Base-by-base conservation (phyloP, 2,888 invertebrate species). In the Caenorhabditis drosophilae region DNA sequence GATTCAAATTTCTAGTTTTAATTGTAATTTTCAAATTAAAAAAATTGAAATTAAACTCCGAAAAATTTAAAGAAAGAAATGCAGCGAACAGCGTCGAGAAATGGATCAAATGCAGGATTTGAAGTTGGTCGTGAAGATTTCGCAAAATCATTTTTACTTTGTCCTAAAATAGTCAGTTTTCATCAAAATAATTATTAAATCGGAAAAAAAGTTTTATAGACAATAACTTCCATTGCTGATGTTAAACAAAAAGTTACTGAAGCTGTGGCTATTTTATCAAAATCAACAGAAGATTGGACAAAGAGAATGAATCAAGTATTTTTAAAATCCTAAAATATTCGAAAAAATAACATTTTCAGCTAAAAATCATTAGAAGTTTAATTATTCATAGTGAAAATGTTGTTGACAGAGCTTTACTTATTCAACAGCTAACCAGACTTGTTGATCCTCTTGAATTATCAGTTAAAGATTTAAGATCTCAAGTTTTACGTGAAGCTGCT, bases 371-470 rank as follows among this genome's bases (percentile, higher is more conserved):
- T 4, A 36, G 66, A 11, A 47, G 51, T 9, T 44, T 66, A 9
- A 47, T 60, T 2, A 38, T 66, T 15, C 44, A 59, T 27, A 31
- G 59, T 3, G 66, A 55, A 35, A 31, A 52, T 4, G 34, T 52
- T 2, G 31, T 59, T 12, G 59, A 50, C 18, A 50, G 26, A 16
- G 50, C 49, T 6, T 55, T 51, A 12, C 23, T 66, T 1, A 22
- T 66, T 4, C 3, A 22, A 0, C 49, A 55, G 9, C 27, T 66
- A 0, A n/a, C 48, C 2, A 45, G 48, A 2, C 52, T 66, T 6
- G 40, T 48, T n/a, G 66, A 66, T n/a, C 44, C 57, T 9, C 51
- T 66, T 0, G 59, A 66, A 6, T n/a, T 59, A 1, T 66, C 66
- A 11, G 46, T 66, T 2, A 51, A 44, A 52, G 66, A 66, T 34